phyloP scores from a whole-genome alignment of 2,888 invertebrate genomes.

The Drosophila atroscutellata region DNA sequence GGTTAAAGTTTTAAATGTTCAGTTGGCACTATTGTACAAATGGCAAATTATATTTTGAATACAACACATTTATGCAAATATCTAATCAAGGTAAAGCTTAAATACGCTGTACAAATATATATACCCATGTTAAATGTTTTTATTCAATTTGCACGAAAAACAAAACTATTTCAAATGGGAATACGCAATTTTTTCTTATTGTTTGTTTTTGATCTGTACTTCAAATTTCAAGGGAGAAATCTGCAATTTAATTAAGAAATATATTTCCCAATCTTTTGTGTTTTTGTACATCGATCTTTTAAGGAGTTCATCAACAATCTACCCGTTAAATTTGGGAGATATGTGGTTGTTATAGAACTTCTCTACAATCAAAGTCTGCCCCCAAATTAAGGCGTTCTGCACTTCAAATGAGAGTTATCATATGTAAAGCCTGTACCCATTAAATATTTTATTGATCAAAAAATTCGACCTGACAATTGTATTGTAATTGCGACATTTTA shows the following conservation, averaged over 20 bases:
- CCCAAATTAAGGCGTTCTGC: neutral
- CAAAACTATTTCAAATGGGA: neutral
- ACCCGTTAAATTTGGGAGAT: neutral
- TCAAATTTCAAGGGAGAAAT: neutral
- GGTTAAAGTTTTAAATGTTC: slow-evolving; percentile 16
- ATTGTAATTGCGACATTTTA: neutral
- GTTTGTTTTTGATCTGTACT: neutral
- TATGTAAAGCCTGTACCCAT: neutral
- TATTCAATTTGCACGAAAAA: neutral
- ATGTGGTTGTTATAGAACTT: neutral
- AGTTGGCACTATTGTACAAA: neutral
- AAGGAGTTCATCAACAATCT: neutral
- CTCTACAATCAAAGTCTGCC: neutral
- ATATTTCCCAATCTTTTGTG: neutral
- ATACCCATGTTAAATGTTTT: neutral
- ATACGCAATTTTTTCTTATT: neutral
- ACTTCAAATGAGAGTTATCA: neutral
- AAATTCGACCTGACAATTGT: neutral
- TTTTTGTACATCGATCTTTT: neutral
- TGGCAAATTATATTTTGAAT: slow-evolving; percentile 8
- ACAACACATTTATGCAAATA: neutral
- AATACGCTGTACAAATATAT: neutral
- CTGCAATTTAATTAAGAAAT: neutral
- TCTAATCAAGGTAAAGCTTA: neutral
- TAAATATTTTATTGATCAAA: neutral